phyloP scores from a whole-genome alignment of 2,888 invertebrate species.

The Calliphora vomitoria region DNA sequence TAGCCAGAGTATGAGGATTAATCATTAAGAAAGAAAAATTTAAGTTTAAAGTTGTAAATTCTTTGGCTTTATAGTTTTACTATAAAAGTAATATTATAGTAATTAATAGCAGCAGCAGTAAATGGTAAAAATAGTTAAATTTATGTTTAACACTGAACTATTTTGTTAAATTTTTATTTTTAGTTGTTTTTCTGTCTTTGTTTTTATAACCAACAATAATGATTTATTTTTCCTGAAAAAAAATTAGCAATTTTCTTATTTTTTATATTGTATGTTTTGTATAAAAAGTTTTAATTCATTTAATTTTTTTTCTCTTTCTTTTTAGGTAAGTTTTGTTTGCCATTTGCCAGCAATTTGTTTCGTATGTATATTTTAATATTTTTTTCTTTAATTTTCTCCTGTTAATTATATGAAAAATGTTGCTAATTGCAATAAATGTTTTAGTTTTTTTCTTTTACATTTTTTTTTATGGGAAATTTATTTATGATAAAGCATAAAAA shows the following conservation, averaged over 20 bases:
- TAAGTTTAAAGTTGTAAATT: slow-evolving; percentile 24
- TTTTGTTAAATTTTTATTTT: neutral
- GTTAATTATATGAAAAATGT: slow-evolving; percentile 52
- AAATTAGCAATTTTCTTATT: slow-evolving; percentile 3
- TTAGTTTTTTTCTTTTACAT: neutral
- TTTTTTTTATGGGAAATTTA: slow-evolving; percentile 1
- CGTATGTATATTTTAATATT: slow-evolving; percentile 21
- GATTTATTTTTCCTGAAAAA: slow-evolving; percentile 19
- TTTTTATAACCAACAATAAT: slow-evolving; percentile 39
- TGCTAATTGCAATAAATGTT: slow-evolving; percentile 32
- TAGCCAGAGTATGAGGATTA: too few species aligned
- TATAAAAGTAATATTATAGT: slow-evolving; percentile 13
- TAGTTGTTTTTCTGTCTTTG: neutral
- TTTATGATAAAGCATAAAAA: neutral
- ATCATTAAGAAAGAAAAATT: neutral
- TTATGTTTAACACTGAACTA: slow-evolving; percentile 33
- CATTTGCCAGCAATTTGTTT: slow-evolving; percentile 39
- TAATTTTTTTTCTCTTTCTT: slow-evolving; percentile 22
- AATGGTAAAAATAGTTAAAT: neutral
- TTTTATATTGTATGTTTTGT: neutral
- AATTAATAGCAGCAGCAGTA: too few species aligned
- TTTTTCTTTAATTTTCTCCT: slow-evolving; percentile 8
- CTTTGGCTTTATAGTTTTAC: neutral
- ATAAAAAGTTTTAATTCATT: slow-evolving; percentile 26
- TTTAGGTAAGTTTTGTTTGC: slow-evolving; percentile 56